phyloP scores from a whole-genome alignment of 2,113 vertebrate genomes.

The Oreamnos americanus region DNA sequence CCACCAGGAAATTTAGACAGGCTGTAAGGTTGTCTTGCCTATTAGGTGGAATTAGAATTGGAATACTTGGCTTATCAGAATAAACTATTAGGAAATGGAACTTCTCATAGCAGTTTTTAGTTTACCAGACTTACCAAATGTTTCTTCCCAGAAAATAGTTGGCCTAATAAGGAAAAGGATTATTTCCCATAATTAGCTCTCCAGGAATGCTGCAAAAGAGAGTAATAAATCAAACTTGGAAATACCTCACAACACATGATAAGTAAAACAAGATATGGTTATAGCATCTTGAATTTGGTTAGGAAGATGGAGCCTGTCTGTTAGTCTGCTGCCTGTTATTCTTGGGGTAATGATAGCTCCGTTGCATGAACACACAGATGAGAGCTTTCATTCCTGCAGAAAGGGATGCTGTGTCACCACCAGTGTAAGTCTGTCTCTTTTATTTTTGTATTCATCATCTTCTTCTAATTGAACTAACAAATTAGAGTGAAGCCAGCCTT shows the following conservation, averaged over 20 bases:
- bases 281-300: conserved; percentile 54
- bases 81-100: conserved; percentile 73
- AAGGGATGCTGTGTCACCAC: conserved; percentile 64
- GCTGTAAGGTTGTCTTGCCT: conserved; percentile 61
- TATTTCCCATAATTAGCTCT: conserved; percentile 46
- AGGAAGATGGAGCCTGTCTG: conserved; percentile 30
- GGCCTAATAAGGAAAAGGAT: conserved; percentile 37
- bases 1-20: conserved; percentile 50
- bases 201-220: conserved; percentile 50
- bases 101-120: conserved; percentile 70
- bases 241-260: conserved; percentile 62
- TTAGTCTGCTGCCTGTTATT: conserved; percentile 59
- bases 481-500: conserved; percentile 63
- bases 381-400: conserved; percentile 59
- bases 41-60: conserved; percentile 67
- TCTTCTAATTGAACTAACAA: conserved; percentile 75
- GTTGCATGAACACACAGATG: conserved; percentile 70
- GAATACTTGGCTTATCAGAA: conserved; percentile 65
- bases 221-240: conserved; percentile 55
- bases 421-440: conserved; percentile 66
- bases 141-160: conserved; percentile 69
- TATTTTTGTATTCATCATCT: conserved; percentile 67
- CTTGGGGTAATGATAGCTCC: conserved; percentile 72
- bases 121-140: conserved; percentile 65
- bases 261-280: conserved; percentile 58